A percentile compares a stretch with the other conserved stretches of the same genome.
phyloP scores from a whole-genome alignment of 2,113 vertebrate genomes.

The Proteles cristata region DNA sequence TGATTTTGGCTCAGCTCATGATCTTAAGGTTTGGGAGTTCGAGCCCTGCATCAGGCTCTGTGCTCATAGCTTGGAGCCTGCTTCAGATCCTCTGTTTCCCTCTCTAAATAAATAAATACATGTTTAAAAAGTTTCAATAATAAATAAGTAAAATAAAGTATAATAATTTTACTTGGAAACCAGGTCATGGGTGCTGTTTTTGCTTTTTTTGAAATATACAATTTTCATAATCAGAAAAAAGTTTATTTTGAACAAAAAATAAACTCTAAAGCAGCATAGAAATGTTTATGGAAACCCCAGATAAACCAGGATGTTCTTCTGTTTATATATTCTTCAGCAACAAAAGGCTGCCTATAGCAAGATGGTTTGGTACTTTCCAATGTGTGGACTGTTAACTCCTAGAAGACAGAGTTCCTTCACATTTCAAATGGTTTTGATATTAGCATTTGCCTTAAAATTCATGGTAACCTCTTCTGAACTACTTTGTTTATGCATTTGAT shows the following conservation, averaged over 20 bases:
- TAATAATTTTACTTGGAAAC: not conserved
- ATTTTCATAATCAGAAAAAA: slow-evolving; percentile 29
- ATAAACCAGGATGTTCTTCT: not conserved
- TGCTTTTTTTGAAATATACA: not conserved
- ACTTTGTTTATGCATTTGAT: slow-evolving; percentile 24
- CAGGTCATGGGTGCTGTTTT: not conserved
- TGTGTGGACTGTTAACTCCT: not conserved
- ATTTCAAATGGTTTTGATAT: not conserved
- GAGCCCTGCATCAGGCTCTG: too few species aligned
- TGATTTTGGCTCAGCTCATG: too few species aligned
- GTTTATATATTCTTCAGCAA: not conserved
- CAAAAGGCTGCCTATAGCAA: not conserved
- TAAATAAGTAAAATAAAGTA: not conserved
- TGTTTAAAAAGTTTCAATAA: too few species aligned
- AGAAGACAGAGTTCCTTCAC: not conserved
- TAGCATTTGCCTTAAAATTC: not conserved
- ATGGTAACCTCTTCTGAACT: not conserved
- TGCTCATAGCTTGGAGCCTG: too few species aligned
- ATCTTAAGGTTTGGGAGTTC: too few species aligned
- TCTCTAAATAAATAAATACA: too few species aligned
- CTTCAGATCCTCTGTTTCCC: too few species aligned
- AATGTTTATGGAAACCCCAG: not conserved
- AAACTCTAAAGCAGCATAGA: slow-evolving; percentile 21
- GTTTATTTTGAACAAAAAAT: not conserved
- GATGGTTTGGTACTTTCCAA: not conserved